These are phyloP conservation scores for Ophraella communa DNA, from an alignment of 2,888 invertebrate species.

Conservation along the genomic window DNA sequence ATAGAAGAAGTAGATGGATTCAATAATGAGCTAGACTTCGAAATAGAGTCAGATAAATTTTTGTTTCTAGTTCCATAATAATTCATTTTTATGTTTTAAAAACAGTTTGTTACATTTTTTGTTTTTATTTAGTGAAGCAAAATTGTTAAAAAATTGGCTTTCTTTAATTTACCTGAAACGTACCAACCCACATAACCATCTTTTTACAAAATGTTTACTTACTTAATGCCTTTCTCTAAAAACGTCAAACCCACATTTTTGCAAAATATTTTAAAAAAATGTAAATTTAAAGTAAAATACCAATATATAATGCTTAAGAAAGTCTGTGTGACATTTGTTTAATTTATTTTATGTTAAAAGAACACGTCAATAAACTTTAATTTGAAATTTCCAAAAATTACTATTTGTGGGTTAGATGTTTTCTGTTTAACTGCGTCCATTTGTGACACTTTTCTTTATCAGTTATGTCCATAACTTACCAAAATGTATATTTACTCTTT, in stretches of 20 bases:
- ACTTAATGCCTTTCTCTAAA: not conserved
- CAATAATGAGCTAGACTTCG: not conserved
- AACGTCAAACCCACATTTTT: not conserved
- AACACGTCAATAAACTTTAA: too few relatives aligned
- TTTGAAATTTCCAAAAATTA: too few relatives aligned
- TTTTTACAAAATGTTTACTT: not conserved
- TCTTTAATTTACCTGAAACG: not conserved
- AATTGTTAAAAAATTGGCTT: too few relatives aligned
- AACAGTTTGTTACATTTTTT: not conserved
- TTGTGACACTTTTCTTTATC: not conserved
- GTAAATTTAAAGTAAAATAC: not conserved
- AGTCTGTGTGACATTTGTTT: too few relatives aligned
- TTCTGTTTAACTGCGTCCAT: not conserved
- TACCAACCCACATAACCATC: not conserved
- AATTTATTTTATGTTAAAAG: too few relatives aligned
- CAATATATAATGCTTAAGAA: too few relatives aligned
- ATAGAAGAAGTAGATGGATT: not conserved
- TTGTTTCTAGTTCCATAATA: not conserved
- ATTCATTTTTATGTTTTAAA: not conserved
- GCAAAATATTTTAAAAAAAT: not conserved
- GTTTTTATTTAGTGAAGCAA: not conserved
- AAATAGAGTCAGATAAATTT: not conserved
- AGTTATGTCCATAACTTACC: not conserved
- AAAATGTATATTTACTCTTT: conserved; percentile 13
- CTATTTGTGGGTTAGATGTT: too few relatives aligned